Evolutionary conservation across 1,140 invertebrate genomes (phyloP), one percentile per base, ranked within the genome.

Genomic region (Drosophila sturtevanti): DNA sequence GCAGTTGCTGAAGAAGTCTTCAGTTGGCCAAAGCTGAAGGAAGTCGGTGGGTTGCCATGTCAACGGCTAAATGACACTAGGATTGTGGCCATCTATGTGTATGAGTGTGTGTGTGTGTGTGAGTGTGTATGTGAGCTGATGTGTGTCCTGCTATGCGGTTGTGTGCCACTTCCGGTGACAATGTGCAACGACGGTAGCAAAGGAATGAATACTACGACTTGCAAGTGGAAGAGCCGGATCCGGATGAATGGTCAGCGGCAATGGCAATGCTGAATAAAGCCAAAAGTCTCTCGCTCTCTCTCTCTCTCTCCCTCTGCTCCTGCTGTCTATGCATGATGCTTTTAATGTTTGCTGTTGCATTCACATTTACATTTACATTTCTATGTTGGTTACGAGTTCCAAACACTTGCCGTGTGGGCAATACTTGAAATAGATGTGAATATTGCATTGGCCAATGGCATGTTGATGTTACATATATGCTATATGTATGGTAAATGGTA

Each of bases 141-240:
- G 67, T 68, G 71, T 67, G 22, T 61, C 27, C 59, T 64, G 48
- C 55, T 59, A 63, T 73, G 66, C 64, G 78, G 79, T 62, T 80
- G 67, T 81, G 81, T 64, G 65, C 71, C 52, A 87, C 77, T 89
- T 87, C 84, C 84, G 84, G 84, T 89, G 84, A 89, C 84, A 87
- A 89, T 89, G 79, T 84, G 79, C 76, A 69, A 72, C 64, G 74
- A 61, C 82, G 79, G 63, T 72, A 76, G 37, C 63, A 79, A 76
- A 81, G 68, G 65, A 78, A 79, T 81, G 82, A 72, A 78, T 72
- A 64, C 75, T 54, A 70, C 56, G 60, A 74, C 81, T 73, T 68
- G 80, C 60, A 77, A 84, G 79, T 77, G 68, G 55, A 77, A 64
- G 73, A 89, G 66, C 82, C 76, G 68, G 76, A 82, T 79, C 82